phyloP scores from a whole-genome alignment of 2,797 vertebrate genomes.

The Sebastolobus alascanus region DNA sequence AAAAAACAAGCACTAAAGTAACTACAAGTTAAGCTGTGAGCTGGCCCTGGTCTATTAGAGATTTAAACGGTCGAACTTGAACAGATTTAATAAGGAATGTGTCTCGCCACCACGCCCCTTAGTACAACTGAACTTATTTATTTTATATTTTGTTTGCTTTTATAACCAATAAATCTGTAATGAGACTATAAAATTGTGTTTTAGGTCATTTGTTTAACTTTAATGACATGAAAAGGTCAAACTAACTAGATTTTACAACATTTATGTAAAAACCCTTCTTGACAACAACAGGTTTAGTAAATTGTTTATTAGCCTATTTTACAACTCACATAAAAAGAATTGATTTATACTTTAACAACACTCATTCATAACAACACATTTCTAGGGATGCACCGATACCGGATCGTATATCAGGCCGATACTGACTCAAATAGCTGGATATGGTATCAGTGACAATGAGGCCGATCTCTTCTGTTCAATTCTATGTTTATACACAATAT shows the following conservation, averaged over 20 bases:
- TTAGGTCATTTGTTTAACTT: conserved; percentile 48
- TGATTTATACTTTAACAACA: conserved; percentile 22
- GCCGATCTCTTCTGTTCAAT: too few relatives aligned
- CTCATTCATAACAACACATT: too few relatives aligned
- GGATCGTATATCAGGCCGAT: too few relatives aligned
- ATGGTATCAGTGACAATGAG: too few relatives aligned
- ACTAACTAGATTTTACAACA: conserved; percentile 12
- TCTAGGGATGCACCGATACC: too few relatives aligned
- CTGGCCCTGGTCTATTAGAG: conserved; percentile 27
- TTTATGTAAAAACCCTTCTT: conserved; percentile 31
- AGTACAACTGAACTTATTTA: conserved; percentile 81
- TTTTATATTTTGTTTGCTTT: conserved; percentile 83
- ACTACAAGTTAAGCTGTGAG: conserved; percentile 33
- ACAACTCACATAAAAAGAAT: conserved; percentile 38
- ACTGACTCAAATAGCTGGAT: too few relatives aligned
- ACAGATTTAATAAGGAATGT: conserved; percentile 52
- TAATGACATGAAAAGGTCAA: background rate
- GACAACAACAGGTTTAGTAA: conserved; percentile 53
- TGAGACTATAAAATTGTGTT: conserved; percentile 61
- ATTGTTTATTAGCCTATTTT: conserved; percentile 63
- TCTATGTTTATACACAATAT: too few relatives aligned
- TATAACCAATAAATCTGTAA: conserved; percentile 87
- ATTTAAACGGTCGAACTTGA: conserved; percentile 41
- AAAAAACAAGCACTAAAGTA: conserved; percentile 46
- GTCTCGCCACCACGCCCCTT: conserved; percentile 66